Conservation (phyloP, 92 coral and sea anemone genomes). For the Porites rus region DNA sequence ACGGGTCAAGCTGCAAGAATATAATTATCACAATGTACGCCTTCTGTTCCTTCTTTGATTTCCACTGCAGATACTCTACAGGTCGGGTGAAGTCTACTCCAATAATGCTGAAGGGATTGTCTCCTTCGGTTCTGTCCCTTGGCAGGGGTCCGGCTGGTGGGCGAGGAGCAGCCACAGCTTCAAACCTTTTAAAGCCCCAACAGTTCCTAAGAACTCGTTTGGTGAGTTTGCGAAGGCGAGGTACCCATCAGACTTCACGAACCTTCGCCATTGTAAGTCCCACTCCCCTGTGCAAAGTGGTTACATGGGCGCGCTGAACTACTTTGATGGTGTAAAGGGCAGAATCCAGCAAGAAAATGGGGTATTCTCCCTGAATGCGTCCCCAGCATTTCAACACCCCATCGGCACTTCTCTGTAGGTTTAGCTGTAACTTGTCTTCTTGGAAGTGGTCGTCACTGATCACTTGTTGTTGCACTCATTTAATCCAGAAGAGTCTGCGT, state of each 20-base stretch:
- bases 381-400: slow-evolving; percentile 52
- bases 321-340: slow-evolving; percentile 27
- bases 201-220: slow-evolving; percentile 34
- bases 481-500: not conserved
- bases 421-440: slow-evolving; percentile 43
- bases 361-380: too few relatives aligned
- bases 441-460: slow-evolving; percentile 13
- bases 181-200: slow-evolving; percentile 25
- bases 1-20: slow-evolving; percentile 45
- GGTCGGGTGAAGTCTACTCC: slow-evolving; percentile 62
- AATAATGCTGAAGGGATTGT: slow-evolving; percentile 33
- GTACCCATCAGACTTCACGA: slow-evolving; percentile 69
- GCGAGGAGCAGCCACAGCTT: slow-evolving; percentile 41
- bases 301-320: slow-evolving; percentile 30
- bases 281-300: slow-evolving; percentile 25
- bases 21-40: slow-evolving; percentile 18
- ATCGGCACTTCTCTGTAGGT: slow-evolving; percentile 36
- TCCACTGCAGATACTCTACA: slow-evolving; percentile 19
- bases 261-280: slow-evolving; percentile 66
- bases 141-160: slow-evolving; percentile 60
- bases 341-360: not conserved
- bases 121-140: not conserved
- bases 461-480: slow-evolving; percentile 42
- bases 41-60: slow-evolving; percentile 30
- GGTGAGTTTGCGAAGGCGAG: slow-evolving; percentile 59